These are phyloP conservation scores for Aphelenchoides besseyi DNA, from an alignment of 1,140 invertebrate genomes.

Conservation along the genomic window DNA sequence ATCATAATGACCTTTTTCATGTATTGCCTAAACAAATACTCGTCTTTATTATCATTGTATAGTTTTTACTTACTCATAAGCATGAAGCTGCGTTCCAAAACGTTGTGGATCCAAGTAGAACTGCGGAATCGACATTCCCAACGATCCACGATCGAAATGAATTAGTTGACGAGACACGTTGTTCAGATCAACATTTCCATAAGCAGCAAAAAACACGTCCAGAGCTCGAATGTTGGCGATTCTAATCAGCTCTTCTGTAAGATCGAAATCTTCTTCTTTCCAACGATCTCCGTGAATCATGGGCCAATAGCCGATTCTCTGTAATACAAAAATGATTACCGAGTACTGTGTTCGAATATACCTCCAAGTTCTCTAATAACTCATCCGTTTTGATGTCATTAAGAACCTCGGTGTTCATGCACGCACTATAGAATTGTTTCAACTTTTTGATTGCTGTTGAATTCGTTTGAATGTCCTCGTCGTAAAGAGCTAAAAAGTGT, in stretches of 20 bases:
- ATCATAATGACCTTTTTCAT: slow-evolving; percentile 33
- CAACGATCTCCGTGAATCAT: slow-evolving; percentile 47
- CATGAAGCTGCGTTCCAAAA: slow-evolving; percentile 6
- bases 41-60: not conserved
- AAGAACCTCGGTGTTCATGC: slow-evolving; percentile 32
- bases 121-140: slow-evolving; percentile 23
- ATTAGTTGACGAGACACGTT: slow-evolving; percentile 31
- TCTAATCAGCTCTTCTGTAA: slow-evolving; percentile 40
- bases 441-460: slow-evolving; percentile 38
- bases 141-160: slow-evolving; percentile 32
- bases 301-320: slow-evolving; percentile 45
- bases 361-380: not conserved
- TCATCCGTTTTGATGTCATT: slow-evolving; percentile 10
- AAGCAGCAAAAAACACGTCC: slow-evolving; percentile 44
- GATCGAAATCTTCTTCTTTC: slow-evolving; percentile 36
- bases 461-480: not conserved
- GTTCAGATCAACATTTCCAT: slow-evolving; percentile 38
- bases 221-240: slow-evolving; percentile 32
- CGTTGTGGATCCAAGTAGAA: slow-evolving; percentile 15
- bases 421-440: slow-evolving; percentile 38
- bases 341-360: slow-evolving; percentile 8
- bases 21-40: slow-evolving; percentile 16
- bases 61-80: slow-evolving; percentile 8
- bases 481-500: slow-evolving; percentile 29
- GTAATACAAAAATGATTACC: no score